Conservation (phyloP, 2,888 invertebrate genomes). For the Exephanes ischioxanthus region DNA sequence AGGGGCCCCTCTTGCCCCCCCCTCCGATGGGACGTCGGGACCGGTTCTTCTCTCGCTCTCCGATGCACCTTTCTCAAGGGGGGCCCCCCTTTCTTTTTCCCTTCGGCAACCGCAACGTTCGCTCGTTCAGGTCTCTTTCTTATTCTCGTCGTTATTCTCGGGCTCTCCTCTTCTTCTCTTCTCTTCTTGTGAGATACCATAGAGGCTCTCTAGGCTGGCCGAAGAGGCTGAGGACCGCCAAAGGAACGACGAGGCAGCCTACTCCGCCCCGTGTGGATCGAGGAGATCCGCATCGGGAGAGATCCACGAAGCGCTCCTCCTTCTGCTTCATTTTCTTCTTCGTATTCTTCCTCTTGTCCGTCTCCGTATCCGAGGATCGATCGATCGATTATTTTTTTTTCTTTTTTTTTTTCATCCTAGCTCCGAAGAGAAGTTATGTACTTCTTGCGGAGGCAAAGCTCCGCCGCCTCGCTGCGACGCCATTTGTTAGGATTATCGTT, state of each 20-base stretch:
- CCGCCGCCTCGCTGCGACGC: conserved; percentile 4
- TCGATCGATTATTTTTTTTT: conserved; percentile 39
- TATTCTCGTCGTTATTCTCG: conserved; percentile 29
- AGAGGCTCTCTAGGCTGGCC: conserved; percentile 15
- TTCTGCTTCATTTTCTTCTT: not conserved
- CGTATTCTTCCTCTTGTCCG: conserved; percentile 13
- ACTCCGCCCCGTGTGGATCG: conserved; percentile 55
- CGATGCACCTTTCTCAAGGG: conserved; percentile 1
- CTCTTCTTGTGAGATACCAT: conserved; percentile 71
- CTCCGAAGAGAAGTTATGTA: conserved; percentile 21
- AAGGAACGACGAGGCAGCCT: conserved; percentile 63
- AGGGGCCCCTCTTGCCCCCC: conserved; percentile 13
- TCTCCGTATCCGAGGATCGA: conserved; percentile 42
- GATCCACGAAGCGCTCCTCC: conserved; percentile 36
- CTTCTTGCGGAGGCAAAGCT: not conserved
- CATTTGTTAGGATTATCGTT: conserved; percentile 40
- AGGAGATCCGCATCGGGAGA: conserved; percentile 33
- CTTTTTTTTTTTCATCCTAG: conserved; percentile 16
- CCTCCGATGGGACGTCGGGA: conserved; percentile 59
- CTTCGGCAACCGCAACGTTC: conserved; percentile 28
- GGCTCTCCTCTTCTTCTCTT: conserved; percentile 62
- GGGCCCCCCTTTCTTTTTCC: conserved; percentile 44
- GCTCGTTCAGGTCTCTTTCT: conserved; percentile 41
- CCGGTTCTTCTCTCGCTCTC: conserved; percentile 72
- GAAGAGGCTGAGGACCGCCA: conserved; percentile 73